These are phyloP conservation scores for Sminthurides bifidus DNA, from an alignment of 1,140 invertebrate genomes.

Conservation along the genomic window DNA sequence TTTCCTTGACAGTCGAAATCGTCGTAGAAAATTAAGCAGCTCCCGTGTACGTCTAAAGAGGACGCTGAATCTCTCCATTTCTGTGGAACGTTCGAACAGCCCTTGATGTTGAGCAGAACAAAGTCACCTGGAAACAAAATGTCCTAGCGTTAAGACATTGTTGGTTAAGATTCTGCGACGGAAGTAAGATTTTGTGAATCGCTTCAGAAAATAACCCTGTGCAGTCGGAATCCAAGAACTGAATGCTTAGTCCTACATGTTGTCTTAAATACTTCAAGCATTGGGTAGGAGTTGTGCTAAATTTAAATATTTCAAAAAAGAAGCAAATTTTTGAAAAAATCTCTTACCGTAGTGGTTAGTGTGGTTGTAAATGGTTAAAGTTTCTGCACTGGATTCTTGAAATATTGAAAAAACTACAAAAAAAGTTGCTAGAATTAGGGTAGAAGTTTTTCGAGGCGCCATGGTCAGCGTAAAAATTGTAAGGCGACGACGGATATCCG, in stretches of 20 bases:
- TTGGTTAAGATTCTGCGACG: neutral
- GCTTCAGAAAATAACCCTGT: neutral
- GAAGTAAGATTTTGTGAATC: neutral
- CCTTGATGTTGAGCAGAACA: conserved; percentile 12
- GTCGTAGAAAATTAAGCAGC: conserved; percentile 24
- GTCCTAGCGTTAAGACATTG: neutral
- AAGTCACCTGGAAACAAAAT: conserved; percentile 9
- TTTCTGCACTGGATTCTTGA: neutral
- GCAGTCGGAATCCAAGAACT: too few relatives aligned
- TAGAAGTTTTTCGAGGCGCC: neutral
- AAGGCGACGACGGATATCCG: neutral
- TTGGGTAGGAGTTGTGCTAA: neutral
- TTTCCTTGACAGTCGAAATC: conserved; percentile 22
- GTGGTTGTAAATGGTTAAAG: conserved; percentile 16
- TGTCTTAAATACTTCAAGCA: neutral
- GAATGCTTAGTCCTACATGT: neutral
- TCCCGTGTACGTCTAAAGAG: conserved; percentile 24
- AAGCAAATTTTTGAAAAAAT: neutral
- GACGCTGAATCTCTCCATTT: conserved; percentile 25
- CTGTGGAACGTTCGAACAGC: conserved; percentile 27
- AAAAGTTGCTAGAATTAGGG: neutral
- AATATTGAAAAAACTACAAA: neutral
- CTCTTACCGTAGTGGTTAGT: conserved; percentile 8
- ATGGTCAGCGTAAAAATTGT: neutral
- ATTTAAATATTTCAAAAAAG: neutral